Base-by-base conservation (phyloP, 2,113 vertebrate genomes). In the Pelmatolapia mariae region DNA sequence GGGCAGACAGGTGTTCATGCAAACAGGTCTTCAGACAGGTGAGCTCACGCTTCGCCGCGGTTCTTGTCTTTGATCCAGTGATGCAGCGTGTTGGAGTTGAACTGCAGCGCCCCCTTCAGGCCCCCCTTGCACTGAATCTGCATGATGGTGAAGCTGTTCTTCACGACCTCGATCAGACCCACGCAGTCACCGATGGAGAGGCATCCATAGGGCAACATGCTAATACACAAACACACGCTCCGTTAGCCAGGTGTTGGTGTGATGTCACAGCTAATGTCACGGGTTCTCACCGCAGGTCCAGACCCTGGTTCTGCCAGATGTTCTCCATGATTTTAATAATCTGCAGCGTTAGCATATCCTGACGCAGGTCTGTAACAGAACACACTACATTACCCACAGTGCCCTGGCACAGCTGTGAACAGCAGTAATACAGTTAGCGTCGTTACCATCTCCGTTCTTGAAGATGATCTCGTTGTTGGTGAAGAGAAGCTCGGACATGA, bases 321-420 rank as follows among this genome's bases (percentile, higher is more conserved):
- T 98, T 99, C 95, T 99, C 98, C 98, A 99, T 99, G 91, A 99
- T 99, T 90, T 97, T 97, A 82, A 99, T 98, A 90, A 99, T 99
- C 88, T 99, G 98, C 90, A 99, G 97, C 8, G 98, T 99, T 87
- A 99, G 78, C 98, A 99, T 99, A 89, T 99, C 98, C 95, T 99
- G 98, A 76, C 98, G 97, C 87, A 99, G 95, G 90, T 99, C 98
- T 99, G 94, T 66, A 96, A 96, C 13, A 95, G 4, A 86, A 83
- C 38, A 84, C 7, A 33, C 43, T 38, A 31, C 68, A 38, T 86
- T 84, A 86, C 36, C 73, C 63, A 83, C 43, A 54, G 53, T 33
- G 24, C 66, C 19, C 18, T 5, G 12, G 13, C 24, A 47, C 47
- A 7, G 2, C 10, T 29, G 1, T 56, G 16, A 68, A n/a, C 84